Base-by-base conservation (phyloP, 2,113 vertebrate species). In the Tricholaema leucomelas region DNA sequence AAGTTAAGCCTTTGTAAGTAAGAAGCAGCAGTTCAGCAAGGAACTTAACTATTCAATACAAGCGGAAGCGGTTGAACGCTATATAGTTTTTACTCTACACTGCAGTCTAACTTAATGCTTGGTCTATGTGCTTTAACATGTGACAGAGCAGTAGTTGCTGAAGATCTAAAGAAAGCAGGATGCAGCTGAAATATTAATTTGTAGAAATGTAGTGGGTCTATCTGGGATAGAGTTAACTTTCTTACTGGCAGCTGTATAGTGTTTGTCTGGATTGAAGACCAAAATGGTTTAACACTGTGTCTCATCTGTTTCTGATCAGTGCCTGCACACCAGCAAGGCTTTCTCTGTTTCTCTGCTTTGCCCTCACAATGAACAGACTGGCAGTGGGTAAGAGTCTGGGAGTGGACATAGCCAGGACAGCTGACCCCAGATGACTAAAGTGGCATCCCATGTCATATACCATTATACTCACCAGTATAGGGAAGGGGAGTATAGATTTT, bases 311-410 rank as follows among this genome's bases (percentile, higher is more conserved):
- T 60, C 35, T 89, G 46, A 31, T n/a, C 46, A 66, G 15, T 27
- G 5, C 8, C 58, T 69, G 17, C 9, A 66, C 25, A 11, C 0
- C 7, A 1, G 31, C 60, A n/a, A 36, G 23, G 25, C 16, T 76
- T n/a, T 50, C 50, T 67, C 21, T 60, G 8, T 54, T 86, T 65
- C 38, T 64, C 31, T 50, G 8, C 10, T 61, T 65, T 31, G 13
- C 23, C 12, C 17, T 30, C 1, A 0, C 28, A 48, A 23, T 0
- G 0, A 77, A 24, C 8, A 61, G 28, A 5, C 10, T 58, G 27
- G 11, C 10, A 9, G 42, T 50, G 40, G 46, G 23, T 24, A 74
- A 77, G 28, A 66, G 14, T 2, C 25, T 90, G 24, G 21, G 61
- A 25, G 15, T 31, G 17, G 13, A 6, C 16, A 59, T 7, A n/a